Evolutionary conservation across 2,888 invertebrate species (phyloP), one percentile per base, ranked within the genome.

Genomic region (Tetragonisca angustula): DNA sequence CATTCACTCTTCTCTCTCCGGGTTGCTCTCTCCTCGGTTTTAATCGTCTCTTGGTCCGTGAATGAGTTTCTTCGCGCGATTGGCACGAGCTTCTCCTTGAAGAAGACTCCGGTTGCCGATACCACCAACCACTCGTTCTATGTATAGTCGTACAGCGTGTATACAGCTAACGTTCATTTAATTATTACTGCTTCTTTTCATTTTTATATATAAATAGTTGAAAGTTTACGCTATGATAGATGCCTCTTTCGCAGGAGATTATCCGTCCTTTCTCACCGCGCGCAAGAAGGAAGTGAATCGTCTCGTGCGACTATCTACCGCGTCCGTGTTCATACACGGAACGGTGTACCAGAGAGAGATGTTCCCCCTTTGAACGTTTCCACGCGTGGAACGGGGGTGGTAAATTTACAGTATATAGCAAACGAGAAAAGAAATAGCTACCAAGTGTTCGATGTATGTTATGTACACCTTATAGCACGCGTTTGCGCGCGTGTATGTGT

Each of bases 1-100:
- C 27, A 27, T 73, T 19, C 21, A 36, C 17, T 27, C 56, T 21
- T 19, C 21, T 27, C n/a, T 32, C 13, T 32, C 49, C 59, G 49
- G 17, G 19, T 27, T 54, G 17, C 15, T 21, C 19, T 59, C n/a
- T 49, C 19, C 43, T 54, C 56, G 50, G 19, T 9, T 27, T 54
- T 74, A n/a, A 24, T 76, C 61, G 11, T 83, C 67, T 67, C 82
- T 90, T 90, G 91, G 91, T 91, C 91, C 89, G 88, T 83, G 84
- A 88, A 87, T 86, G 80, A 81, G 77, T 85, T 62, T 84, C 72
- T 65, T 78, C 84, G 84, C 88, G 89, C 88, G 83, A 81, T 76
- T 83, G 77, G 74, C 76, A 69, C 21, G 61, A 59, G 78, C n/a
- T 62, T 64, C 49, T 50, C 15, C 56, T 59, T 59, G 24, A 59